Percentiles rank a stretch among this genome's conserved stretches.
Evolutionary conservation across 2,797 vertebrate genomes (phyloP).

Genomic region (Bradypodion pumilum): DNA sequence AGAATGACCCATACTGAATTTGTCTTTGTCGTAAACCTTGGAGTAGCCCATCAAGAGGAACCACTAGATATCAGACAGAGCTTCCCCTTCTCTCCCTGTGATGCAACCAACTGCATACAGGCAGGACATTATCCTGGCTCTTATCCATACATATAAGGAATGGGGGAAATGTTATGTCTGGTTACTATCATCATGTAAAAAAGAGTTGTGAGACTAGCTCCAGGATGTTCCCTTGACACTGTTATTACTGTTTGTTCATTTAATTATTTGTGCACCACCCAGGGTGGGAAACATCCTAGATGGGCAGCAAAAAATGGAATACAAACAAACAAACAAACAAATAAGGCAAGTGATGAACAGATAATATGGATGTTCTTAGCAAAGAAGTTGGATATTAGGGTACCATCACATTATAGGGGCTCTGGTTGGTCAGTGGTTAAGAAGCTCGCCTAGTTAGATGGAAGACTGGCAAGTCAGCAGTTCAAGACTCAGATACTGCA

Average conservation of each 20-base stretch:
- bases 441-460: too few relatives aligned
- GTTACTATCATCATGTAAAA: background rate
- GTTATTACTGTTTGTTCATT: too few relatives aligned
- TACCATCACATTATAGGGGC: too few relatives aligned
- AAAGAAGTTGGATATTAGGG: background rate
- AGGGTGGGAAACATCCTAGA: too few relatives aligned
- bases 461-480: too few relatives aligned
- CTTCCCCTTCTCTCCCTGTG: background rate
- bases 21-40: background rate
- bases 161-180: background rate
- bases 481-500: too few relatives aligned
- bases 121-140: background rate
- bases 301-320: too few relatives aligned
- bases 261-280: too few relatives aligned
- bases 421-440: too few relatives aligned
- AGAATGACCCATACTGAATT: background rate
- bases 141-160: background rate
- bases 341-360: background rate
- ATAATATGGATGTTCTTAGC: background rate
- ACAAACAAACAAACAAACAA: too few relatives aligned
- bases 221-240: background rate
- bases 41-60: background rate
- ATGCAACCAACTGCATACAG: background rate
- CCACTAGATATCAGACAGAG: background rate
- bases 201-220: background rate